These are phyloP conservation scores for Leptinotarsa juncta DNA, from an alignment of 2,888 invertebrate genomes.

Conservation along the genomic window DNA sequence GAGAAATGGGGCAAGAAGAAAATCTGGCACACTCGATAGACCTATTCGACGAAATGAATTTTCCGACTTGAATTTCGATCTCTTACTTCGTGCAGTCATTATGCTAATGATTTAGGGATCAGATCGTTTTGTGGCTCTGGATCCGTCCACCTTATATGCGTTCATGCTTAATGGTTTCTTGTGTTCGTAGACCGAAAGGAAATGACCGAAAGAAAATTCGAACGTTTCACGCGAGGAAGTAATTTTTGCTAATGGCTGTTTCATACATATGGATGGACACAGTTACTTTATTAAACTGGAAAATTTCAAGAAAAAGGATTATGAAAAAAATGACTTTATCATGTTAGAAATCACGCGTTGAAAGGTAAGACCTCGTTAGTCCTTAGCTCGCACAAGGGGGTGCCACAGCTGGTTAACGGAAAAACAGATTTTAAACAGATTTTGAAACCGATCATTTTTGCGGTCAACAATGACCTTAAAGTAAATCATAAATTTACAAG, in stretches of 20 bases:
- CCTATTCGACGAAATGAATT: not conserved
- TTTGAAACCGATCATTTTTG: no score
- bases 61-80: not conserved
- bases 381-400: no score
- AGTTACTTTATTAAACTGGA: no score
- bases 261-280: not conserved
- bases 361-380: no score
- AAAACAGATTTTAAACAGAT: no score
- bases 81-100: conserved; percentile 10
- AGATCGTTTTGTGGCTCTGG: not conserved
- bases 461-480: no score
- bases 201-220: not conserved
- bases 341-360: no score
- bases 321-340: no score
- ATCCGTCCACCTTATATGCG: conserved; percentile 10
- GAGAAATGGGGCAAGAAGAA: no score
- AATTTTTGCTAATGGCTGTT: not conserved
- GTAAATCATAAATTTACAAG: no score
- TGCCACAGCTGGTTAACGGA: no score
- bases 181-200: not conserved
- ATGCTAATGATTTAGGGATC: conserved; percentile 10
- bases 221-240: not conserved
- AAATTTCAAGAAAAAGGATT: no score
- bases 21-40: not conserved
- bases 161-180: conserved; percentile 4